Evolutionary conservation across 2,113 vertebrate species (phyloP).

Genomic region (Cyprinus carpio): DNA sequence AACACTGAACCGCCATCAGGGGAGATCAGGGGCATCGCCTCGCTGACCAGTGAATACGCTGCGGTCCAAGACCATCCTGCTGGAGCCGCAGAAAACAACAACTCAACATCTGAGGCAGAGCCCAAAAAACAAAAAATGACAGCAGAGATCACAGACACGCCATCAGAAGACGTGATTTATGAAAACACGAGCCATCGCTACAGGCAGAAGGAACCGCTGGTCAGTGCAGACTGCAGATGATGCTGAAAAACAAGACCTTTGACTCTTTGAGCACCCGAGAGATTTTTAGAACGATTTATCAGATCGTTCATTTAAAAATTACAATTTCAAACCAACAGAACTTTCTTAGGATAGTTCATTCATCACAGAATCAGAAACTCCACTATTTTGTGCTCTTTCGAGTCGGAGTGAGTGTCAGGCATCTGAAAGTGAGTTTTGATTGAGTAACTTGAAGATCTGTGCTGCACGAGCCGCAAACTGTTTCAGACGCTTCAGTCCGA

Average conservation of each 20-base stretch:
- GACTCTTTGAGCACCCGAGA: neutral
- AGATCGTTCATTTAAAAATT: too few relatives aligned
- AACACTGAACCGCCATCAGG: neutral
- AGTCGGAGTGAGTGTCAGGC: too few relatives aligned
- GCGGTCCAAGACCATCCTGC: neutral
- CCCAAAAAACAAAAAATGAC: neutral
- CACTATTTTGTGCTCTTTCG: too few relatives aligned
- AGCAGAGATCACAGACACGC: neutral
- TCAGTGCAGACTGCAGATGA: too few relatives aligned
- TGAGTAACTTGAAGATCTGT: too few relatives aligned
- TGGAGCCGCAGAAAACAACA: neutral
- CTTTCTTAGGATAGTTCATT: too few relatives aligned
- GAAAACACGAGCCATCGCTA: neutral
- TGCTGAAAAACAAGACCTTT: neutral
- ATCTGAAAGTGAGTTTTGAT: too few relatives aligned
- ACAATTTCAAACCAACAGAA: too few relatives aligned
- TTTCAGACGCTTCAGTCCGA: too few relatives aligned
- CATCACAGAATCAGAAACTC: too few relatives aligned
- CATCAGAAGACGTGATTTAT: neutral
- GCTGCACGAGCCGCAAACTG: too few relatives aligned
- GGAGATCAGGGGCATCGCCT: conserved; percentile 12
- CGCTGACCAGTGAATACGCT: conserved; percentile 25
- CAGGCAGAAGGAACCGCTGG: neutral
- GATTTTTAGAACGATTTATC: neutral
- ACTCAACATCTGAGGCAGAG: neutral